Evolutionary conservation across 2,888 invertebrate genomes (phyloP).

Genomic region (Scaeva pyrastri): DNA sequence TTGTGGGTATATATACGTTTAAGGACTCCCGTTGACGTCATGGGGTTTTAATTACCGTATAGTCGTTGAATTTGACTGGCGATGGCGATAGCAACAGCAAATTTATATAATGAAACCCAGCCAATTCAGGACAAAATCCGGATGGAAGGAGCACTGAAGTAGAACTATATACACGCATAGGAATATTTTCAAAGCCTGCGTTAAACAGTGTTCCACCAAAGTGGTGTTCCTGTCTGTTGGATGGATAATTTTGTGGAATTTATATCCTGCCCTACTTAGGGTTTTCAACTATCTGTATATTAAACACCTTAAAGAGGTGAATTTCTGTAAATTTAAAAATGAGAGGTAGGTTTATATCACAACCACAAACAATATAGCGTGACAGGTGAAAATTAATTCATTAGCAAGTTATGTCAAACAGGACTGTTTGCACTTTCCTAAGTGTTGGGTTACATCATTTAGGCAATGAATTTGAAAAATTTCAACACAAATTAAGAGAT

Average conservation of each 20-base stretch:
- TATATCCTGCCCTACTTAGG: background rate
- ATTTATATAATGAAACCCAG: conserved; percentile 9
- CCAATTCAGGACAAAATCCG: conserved; percentile 4
- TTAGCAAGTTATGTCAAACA: conserved; percentile 38
- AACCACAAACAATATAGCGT: conserved; percentile 24
- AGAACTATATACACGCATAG: background rate
- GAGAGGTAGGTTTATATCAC: background rate
- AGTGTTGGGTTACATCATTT: conserved; percentile 50
- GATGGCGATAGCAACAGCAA: background rate
- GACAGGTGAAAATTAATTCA: conserved; percentile 39
- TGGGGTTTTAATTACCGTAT: conserved; percentile 54
- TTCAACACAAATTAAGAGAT: background rate
- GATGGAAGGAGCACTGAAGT: background rate
- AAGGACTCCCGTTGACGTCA: conserved; percentile 53
- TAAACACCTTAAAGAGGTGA: conserved; percentile 29
- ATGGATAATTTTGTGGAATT: background rate
- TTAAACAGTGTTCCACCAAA: conserved; percentile 24
- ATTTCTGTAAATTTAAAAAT: no score
- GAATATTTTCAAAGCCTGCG: conserved; percentile 31
- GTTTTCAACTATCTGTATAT: conserved; percentile 36
- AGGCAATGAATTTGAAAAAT: conserved; percentile 23
- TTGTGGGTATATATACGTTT: background rate
- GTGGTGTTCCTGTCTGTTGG: conserved; percentile 27
- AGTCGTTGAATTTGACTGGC: conserved; percentile 55
- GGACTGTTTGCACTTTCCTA: conserved; percentile 31